Evolutionary conservation across 2,797 vertebrate genomes (phyloP).

Genomic region (Anisognathus igniventris): DNA sequence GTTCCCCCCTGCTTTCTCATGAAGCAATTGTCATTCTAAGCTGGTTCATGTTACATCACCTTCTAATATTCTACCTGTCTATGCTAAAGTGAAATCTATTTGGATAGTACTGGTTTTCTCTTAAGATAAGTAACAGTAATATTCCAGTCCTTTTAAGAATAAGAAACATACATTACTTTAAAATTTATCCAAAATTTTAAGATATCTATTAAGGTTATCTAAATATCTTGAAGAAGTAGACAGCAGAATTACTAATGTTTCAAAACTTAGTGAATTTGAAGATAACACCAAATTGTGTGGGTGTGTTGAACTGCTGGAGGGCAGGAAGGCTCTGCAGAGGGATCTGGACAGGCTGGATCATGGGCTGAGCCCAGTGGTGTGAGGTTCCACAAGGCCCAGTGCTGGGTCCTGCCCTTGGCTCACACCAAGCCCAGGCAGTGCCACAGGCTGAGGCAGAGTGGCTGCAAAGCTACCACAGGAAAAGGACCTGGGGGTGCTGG

Average conservation of each 20-base stretch:
- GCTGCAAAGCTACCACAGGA: background rate
- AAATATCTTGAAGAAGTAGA: background rate
- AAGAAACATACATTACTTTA: background rate
- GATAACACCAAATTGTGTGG: fast-evolving
- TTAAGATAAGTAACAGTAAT: background rate
- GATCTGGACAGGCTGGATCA: background rate
- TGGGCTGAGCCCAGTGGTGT: fast-evolving
- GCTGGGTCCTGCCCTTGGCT: fast-evolving
- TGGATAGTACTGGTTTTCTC: background rate
- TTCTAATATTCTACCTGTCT: background rate
- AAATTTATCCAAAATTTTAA: background rate
- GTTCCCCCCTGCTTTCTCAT: background rate
- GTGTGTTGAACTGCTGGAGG: background rate
- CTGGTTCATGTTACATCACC: background rate
- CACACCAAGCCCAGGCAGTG: background rate
- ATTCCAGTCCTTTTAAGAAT: background rate
- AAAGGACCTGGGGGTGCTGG: background rate
- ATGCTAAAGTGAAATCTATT: background rate
- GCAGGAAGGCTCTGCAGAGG: background rate
- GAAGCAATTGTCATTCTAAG: background rate
- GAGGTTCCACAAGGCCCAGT: background rate
- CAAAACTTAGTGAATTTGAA: background rate
- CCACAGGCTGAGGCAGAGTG: background rate
- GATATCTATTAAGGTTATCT: background rate
- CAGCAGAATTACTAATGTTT: background rate